Conservation (phyloP, 23 tunicate species). For the Halocynthia roretzi region DNA sequence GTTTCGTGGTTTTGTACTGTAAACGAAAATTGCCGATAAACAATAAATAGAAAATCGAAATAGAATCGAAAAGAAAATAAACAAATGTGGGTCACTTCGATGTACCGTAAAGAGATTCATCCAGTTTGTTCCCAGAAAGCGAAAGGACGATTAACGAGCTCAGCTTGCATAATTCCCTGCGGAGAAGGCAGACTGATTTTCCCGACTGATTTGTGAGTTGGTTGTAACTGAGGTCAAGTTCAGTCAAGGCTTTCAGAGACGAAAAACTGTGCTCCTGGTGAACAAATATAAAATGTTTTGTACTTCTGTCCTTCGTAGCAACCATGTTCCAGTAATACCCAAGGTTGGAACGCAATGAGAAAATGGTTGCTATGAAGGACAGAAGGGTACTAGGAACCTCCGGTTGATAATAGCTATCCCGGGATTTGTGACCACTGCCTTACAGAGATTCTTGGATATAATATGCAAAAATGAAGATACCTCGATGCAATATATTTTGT, state of each 20-base stretch:
- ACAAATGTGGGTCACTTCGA: not conserved
- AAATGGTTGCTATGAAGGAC: no score
- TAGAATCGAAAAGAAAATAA: not conserved
- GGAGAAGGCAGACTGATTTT: slow-evolving; percentile 27
- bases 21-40: not conserved
- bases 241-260: slow-evolving; percentile 12
- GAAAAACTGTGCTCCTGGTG: slow-evolving; percentile 25
- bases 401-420: no score
- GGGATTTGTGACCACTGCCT: no score
- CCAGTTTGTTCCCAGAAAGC: slow-evolving; percentile 37
- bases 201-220: slow-evolving; percentile 23
- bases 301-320: no score
- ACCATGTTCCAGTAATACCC: no score
- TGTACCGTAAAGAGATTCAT: slow-evolving; percentile 29
- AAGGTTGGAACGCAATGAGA: no score
- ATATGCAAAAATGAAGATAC: slow-evolving; percentile 1
- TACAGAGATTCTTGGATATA: no score
- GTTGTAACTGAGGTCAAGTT: slow-evolving; percentile 64
- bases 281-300: not conserved
- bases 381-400: no score
- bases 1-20: not conserved
- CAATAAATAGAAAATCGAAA: not conserved
- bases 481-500: slow-evolving; percentile 32
- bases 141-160: slow-evolving; percentile 39
- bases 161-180: slow-evolving; percentile 27